Percentiles rank a stretch among this genome's conserved stretches.
phyloP scores from a whole-genome alignment of 2,888 invertebrate species.

The Metacarcinus magister region DNA sequence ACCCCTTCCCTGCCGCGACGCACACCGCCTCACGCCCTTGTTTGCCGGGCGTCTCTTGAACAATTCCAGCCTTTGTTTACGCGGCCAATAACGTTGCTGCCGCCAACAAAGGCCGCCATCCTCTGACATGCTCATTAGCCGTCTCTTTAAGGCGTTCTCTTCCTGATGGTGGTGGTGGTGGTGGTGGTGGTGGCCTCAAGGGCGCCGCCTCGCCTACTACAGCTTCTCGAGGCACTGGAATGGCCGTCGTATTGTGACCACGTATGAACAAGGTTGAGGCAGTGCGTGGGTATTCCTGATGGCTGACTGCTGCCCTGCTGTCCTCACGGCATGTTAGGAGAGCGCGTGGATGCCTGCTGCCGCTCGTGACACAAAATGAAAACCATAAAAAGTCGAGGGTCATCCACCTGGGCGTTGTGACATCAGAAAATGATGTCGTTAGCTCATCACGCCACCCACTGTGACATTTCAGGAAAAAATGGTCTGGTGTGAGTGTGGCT shows the following conservation, averaged over 20 bases:
- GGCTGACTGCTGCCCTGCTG: too few relatives aligned
- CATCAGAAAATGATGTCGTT: not conserved
- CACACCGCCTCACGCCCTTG: not conserved
- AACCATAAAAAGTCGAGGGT: not conserved
- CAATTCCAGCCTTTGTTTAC: not conserved
- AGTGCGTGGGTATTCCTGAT: not conserved
- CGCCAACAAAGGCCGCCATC: not conserved
- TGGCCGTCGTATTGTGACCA: not conserved
- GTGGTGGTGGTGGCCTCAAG: conserved; percentile 16
- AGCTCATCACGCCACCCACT: not conserved
- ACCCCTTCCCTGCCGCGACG: not conserved
- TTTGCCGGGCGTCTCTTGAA: conserved; percentile 19
- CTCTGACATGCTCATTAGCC: conserved; percentile 41
- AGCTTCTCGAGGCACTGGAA: not conserved
- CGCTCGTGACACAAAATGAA: not conserved
- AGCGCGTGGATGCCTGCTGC: not conserved
- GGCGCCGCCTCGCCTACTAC: not conserved
- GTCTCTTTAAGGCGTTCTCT: not conserved
- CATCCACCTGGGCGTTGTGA: not conserved
- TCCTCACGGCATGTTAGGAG: not conserved
- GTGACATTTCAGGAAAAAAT: not conserved
- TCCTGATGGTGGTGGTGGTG: not conserved
- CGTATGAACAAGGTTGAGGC: not conserved
- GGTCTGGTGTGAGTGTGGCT: not conserved
- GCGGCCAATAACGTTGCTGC: not conserved